Evolutionary conservation across 2,113 vertebrate genomes (phyloP).

Genomic region (Carassius carassius): DNA sequence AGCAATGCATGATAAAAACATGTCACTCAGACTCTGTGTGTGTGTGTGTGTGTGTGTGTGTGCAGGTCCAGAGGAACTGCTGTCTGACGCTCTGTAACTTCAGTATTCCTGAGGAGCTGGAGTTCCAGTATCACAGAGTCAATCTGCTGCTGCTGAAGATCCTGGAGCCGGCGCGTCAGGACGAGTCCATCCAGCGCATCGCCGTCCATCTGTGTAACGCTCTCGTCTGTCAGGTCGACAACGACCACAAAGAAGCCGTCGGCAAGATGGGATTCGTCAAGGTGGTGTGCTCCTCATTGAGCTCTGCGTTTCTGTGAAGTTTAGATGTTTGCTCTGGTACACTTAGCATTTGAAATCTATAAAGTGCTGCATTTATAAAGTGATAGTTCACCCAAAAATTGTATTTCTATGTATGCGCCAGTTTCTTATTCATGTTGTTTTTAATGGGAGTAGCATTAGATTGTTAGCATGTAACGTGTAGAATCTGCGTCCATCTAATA

Average conservation of each 20-base stretch:
- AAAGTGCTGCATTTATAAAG: no score
- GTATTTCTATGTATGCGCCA: no score
- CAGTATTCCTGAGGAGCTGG: constrained; percentile 96
- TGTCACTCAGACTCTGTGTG: not conserved
- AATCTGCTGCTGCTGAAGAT: constrained; percentile 94
- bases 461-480: not conserved
- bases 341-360: no score
- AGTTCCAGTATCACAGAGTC: constrained; percentile 95
- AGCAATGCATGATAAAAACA: not conserved
- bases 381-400: no score
- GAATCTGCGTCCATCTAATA: not conserved
- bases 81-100: constrained; percentile 97
- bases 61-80: constrained; percentile 96
- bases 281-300: constrained; percentile 67
- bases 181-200: constrained; percentile 97
- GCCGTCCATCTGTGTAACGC: constrained; percentile 97
- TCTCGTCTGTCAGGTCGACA: constrained; percentile 98
- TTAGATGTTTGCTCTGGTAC: not conserved
- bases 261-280: constrained; percentile 99
- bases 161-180: constrained; percentile 89
- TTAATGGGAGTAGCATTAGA: not conserved
- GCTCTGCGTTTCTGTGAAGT: no score
- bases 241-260: constrained; percentile 96
- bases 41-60: not conserved
- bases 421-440: no score